Conservation (phyloP, 1,140 invertebrate genomes). For the Drosophila equinoxialis region DNA sequence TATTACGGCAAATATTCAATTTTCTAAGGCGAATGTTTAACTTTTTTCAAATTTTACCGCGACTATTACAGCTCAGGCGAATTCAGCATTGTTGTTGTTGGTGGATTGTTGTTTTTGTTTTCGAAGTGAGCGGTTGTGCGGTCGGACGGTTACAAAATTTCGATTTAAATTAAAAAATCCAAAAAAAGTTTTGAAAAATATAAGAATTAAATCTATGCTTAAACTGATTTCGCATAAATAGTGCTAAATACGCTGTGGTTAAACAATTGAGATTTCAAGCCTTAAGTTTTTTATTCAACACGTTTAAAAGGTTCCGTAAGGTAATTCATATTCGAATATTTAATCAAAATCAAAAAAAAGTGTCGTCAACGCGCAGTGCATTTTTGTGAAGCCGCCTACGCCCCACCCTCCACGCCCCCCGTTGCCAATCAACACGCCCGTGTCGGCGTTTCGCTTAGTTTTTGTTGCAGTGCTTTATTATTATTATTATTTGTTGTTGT, state of each 20-base stretch:
- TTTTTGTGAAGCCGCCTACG: constrained; percentile 35
- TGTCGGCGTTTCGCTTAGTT: constrained; percentile 27
- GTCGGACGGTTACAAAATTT: neutral
- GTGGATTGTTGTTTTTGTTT: neutral
- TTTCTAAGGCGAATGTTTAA: too few species aligned
- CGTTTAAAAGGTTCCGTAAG: neutral
- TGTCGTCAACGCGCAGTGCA: constrained; percentile 50
- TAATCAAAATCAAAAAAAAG: constrained; percentile 16
- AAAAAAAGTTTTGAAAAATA: constrained; percentile 1
- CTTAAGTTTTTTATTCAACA: neutral
- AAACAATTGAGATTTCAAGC: neutral
- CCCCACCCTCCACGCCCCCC: constrained; percentile 14
- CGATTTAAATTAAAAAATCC: neutral
- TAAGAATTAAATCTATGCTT: too few species aligned
- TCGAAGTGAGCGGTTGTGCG: neutral
- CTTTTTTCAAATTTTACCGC: too few species aligned
- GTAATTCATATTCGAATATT: constrained; percentile 10
- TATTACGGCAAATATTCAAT: too few species aligned
- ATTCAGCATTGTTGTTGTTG: too few species aligned
- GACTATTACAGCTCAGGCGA: too few species aligned
- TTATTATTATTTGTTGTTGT: constrained; percentile 19
- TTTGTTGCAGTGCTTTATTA: constrained; percentile 15
- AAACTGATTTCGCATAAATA: neutral
- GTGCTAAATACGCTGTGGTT: neutral
- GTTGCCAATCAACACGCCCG: neutral